These are phyloP conservation scores for Heterochromis multidens DNA, from an alignment of 2,113 vertebrate genomes.

Conservation along the genomic window DNA sequence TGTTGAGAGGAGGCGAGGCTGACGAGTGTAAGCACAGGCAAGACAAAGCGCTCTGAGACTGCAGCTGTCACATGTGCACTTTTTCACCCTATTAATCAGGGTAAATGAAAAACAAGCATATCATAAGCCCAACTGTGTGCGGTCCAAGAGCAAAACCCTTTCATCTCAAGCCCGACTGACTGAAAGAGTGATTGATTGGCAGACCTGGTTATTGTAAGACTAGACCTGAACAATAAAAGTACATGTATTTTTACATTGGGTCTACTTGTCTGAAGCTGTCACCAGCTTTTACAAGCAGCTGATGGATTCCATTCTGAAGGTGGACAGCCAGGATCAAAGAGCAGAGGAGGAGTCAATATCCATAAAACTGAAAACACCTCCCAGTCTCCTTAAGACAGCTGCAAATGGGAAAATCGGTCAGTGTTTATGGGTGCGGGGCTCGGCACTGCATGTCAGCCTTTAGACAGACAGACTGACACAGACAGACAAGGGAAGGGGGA, in stretches of 20 bases:
- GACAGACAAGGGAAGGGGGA: background rate
- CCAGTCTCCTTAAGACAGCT: slow-evolving; percentile 39
- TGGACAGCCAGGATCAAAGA: slow-evolving; percentile 45
- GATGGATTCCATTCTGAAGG: slow-evolving; percentile 18
- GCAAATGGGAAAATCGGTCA: slow-evolving; percentile 34
- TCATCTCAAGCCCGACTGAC: background rate
- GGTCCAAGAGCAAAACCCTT: slow-evolving; percentile 10
- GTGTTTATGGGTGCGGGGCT: slow-evolving; percentile 35
- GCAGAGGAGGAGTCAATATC: slow-evolving; percentile 49
- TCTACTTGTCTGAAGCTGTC: slow-evolving; percentile 23
- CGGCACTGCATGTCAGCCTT: background rate
- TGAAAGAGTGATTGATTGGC: slow-evolving; percentile 20
- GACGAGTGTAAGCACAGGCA: slow-evolving; percentile 33
- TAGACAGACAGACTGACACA: background rate
- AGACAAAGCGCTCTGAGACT: slow-evolving; percentile 20
- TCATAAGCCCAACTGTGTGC: slow-evolving; percentile 13
- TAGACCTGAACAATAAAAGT: background rate
- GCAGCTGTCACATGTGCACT: slow-evolving; percentile 30
- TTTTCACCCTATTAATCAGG: slow-evolving; percentile 17
- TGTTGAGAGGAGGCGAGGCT: slow-evolving; percentile 28
- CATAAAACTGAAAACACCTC: slow-evolving; percentile 44
- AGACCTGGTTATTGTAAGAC: background rate
- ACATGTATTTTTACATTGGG: background rate
- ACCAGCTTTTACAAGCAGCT: slow-evolving; percentile 1
- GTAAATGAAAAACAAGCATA: slow-evolving; percentile 28